A percentile compares a stretch with the other conserved stretches of the same genome.
These are phyloP conservation scores for Cheilosia pagana DNA, from an alignment of 2,888 invertebrate genomes.

Conservation along the genomic window DNA sequence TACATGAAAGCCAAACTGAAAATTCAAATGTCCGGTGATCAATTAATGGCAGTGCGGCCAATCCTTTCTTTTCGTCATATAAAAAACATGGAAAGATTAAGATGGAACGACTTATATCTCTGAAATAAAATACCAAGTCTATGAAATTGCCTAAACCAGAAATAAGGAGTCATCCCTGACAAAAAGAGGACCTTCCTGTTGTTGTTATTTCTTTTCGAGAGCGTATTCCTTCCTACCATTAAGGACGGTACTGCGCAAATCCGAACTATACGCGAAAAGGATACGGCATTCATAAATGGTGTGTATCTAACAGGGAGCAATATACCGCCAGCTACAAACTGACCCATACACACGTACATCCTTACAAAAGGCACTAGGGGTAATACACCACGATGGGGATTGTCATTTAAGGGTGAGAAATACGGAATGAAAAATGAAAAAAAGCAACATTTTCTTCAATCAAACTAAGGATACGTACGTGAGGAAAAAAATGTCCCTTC, in stretches of 20 bases:
- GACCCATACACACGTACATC: slow-evolving; percentile 53
- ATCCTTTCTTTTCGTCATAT: slow-evolving; percentile 18
- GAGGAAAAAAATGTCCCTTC: slow-evolving; percentile 21
- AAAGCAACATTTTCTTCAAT: slow-evolving; percentile 23
- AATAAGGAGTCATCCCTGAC: slow-evolving; percentile 38
- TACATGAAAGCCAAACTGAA: slow-evolving; percentile 16
- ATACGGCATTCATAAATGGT: slow-evolving; percentile 43
- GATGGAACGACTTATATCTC: neutral
- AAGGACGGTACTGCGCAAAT: slow-evolving; percentile 52
- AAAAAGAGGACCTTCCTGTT: slow-evolving; percentile 55
- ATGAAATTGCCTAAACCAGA: slow-evolving; percentile 56
- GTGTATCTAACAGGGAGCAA: slow-evolving; percentile 60
- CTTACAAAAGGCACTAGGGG: slow-evolving; percentile 34
- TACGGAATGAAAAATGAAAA: slow-evolving; percentile 13
- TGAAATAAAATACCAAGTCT: slow-evolving; percentile 32
- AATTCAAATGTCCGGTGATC: neutral
- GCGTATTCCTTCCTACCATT: slow-evolving; percentile 19
- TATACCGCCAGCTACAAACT: slow-evolving; percentile 34
- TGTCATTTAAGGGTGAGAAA: slow-evolving; percentile 40
- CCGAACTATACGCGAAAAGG: slow-evolving; percentile 49
- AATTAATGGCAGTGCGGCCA: neutral
- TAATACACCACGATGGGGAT: slow-evolving; percentile 48
- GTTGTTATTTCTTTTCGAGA: slow-evolving; percentile 53
- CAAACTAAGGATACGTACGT: slow-evolving; percentile 61
- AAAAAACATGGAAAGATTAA: slow-evolving; percentile 11